Conservation (phyloP, 2,113 vertebrate genomes). For the Romanogobio albipinnatus region DNA sequence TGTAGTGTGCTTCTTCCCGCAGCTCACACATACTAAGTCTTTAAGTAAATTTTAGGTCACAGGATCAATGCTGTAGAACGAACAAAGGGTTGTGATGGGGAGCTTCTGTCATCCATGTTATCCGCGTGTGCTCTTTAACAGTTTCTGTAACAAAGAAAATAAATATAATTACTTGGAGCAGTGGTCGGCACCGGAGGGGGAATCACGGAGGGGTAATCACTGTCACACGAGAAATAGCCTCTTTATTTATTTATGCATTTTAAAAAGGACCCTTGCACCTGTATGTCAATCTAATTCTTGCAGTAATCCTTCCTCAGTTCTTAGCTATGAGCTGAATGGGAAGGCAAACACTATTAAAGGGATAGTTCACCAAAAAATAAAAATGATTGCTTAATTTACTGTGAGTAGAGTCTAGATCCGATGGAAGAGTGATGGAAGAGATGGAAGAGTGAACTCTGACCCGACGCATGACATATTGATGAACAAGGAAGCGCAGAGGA, state of each 20-base stretch:
- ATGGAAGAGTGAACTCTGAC: no score
- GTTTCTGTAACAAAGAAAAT: slow-evolving; percentile 53
- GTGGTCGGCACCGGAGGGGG: background rate
- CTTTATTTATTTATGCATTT: background rate
- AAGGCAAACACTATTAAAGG: no score
- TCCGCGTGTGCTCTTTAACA: slow-evolving; percentile 60
- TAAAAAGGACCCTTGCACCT: background rate
- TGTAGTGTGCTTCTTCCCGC: background rate
- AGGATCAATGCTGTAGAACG: background rate
- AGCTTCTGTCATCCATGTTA: slow-evolving; percentile 43
- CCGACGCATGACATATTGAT: no score
- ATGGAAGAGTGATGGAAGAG: no score
- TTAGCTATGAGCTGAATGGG: no score
- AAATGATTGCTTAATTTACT: no score
- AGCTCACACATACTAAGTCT: background rate
- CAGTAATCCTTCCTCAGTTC: no score
- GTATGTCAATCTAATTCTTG: background rate
- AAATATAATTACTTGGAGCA: background rate
- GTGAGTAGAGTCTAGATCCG: no score
- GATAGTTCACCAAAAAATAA: no score
- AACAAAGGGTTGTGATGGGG: slow-evolving; percentile 13
- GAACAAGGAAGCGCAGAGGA: no score
- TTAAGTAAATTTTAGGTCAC: background rate
- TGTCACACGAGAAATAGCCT: background rate
- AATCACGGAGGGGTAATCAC: background rate